Evolutionary conservation across 2,888 invertebrate species (phyloP), one percentile per base, ranked within the genome.

Genomic region (Leptogaster cylindrica): DNA sequence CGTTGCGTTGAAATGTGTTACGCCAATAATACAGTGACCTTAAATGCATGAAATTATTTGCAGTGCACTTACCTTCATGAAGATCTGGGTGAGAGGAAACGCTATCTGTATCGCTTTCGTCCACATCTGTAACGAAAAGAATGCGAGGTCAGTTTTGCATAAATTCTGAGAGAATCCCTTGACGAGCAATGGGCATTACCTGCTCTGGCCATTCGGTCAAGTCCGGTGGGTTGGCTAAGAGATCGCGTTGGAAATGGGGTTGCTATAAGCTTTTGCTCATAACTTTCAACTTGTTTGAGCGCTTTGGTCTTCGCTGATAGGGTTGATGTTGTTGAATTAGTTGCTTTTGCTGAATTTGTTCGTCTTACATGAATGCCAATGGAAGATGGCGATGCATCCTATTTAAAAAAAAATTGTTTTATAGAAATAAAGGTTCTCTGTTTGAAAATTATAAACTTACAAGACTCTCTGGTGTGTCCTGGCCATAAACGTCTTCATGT

Each of bases 161-260:
- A n/a, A 12, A 14, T 39, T 14, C 55, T n/a, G 12, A 10, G 36
- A n/a, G 33, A 36, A 23, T 25, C 23, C 44, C 44, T 28, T 44
- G 41, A 44, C 27, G 16, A 2, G 28, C 16, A 44, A 16, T 2
- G 6, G 7, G 8, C 25, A 51, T 65, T 70, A 71, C 69, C 68
- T 65, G 68, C 46, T 66, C 66, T 70, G 46, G 71, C 69, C 66
- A 74, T 72, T 63, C 72, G 70, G 66, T 81, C 80, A 41, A 81
- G 71, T 33, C 80, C 80, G 67, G 77, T 78, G 20, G 89, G 89
- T 75, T 89, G 89, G 76, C 89, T 89, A 48, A 88, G 82, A n/a
- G 89, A 89, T 70, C 89, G 76, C 68, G 71, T 72, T 16, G 77
- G 76, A 3, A 78, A 78, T 63, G 78, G 71, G 0, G 80, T 78